Percentiles rank a stretch among this genome's conserved stretches.
These are phyloP conservation scores for Phymorhynchus buccinoides DNA, from an alignment of 1,140 invertebrate genomes.

Conservation along the genomic window DNA sequence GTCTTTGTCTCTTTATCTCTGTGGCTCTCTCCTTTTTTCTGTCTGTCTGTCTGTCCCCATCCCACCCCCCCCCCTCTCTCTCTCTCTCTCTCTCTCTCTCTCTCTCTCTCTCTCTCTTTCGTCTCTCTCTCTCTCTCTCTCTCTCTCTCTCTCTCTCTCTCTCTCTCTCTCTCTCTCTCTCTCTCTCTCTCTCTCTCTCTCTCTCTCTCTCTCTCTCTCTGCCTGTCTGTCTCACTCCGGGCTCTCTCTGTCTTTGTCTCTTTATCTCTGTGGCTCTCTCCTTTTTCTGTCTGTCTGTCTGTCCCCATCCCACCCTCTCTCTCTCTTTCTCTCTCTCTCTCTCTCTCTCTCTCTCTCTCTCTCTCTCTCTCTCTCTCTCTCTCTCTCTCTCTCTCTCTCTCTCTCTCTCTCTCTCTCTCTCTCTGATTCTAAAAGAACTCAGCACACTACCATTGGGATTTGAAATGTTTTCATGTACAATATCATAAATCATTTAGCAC, in stretches of 20 bases:
- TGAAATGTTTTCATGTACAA: too few relatives aligned
- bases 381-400: neutral
- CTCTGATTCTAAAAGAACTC: too few relatives aligned
- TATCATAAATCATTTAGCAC: too few relatives aligned
- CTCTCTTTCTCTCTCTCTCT: neutral
- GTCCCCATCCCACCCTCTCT: too few relatives aligned
- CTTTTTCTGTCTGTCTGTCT: neutral
- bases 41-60: neutral
- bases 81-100: neutral
- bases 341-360: too few relatives aligned
- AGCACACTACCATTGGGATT: too few relatives aligned
- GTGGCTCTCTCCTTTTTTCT: neutral
- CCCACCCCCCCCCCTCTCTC: neutral
- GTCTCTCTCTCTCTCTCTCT: neutral
- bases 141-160: neutral
- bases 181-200: neutral
- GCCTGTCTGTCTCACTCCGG: neutral
- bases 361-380: too few relatives aligned
- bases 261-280: neutral
- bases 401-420: too few relatives aligned
- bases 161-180: neutral
- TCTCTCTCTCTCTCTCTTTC: neutral
- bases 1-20: neutral
- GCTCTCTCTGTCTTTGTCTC: neutral
- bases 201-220: neutral